phyloP scores from a whole-genome alignment of 2,888 invertebrate genomes.

The Rhabditoides inermis region DNA sequence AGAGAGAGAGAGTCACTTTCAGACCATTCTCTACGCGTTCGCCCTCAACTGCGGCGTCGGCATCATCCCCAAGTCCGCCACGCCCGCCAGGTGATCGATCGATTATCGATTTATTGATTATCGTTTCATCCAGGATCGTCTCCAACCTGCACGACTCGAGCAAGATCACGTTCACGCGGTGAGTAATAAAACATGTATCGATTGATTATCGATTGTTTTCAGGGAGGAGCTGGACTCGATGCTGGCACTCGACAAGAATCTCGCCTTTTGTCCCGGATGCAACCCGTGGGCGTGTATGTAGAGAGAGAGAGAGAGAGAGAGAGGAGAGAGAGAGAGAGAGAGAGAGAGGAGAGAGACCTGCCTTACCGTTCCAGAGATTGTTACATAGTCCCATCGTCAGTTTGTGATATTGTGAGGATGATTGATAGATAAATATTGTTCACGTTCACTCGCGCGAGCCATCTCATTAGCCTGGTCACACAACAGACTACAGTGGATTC shows the following conservation, averaged over 20 bases:
- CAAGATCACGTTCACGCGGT: slow-evolving; percentile 11
- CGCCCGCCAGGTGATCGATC: slow-evolving; percentile 15
- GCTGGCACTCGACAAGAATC: slow-evolving; percentile 15
- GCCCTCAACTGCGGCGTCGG: slow-evolving; percentile 19
- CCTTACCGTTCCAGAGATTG: too few relatives aligned
- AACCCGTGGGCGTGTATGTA: slow-evolving; percentile 21
- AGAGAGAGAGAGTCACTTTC: neutral
- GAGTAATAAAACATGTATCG: neutral
- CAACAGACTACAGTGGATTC: too few relatives aligned
- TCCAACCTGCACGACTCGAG: slow-evolving; percentile 5
- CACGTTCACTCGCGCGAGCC: too few relatives aligned
- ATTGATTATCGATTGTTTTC: slow-evolving; percentile 1
- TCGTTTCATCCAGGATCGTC: slow-evolving; percentile 1
- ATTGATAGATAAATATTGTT: too few relatives aligned
- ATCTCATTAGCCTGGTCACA: too few relatives aligned
- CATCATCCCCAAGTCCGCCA: slow-evolving; percentile 33
- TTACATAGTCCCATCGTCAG: too few relatives aligned
- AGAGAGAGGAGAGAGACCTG: too few relatives aligned
- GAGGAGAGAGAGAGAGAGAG: too few relatives aligned
- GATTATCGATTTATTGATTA: too few relatives aligned
- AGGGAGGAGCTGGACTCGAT: slow-evolving; percentile 17
- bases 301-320: too few relatives aligned
- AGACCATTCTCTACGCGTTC: slow-evolving; percentile 32
- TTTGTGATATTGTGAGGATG: too few relatives aligned
- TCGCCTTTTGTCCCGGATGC: slow-evolving; percentile 20